A percentile compares a stretch with the other conserved stretches of the same genome.
phyloP scores from a whole-genome alignment of 2,888 invertebrate species.

The Actias luna region DNA sequence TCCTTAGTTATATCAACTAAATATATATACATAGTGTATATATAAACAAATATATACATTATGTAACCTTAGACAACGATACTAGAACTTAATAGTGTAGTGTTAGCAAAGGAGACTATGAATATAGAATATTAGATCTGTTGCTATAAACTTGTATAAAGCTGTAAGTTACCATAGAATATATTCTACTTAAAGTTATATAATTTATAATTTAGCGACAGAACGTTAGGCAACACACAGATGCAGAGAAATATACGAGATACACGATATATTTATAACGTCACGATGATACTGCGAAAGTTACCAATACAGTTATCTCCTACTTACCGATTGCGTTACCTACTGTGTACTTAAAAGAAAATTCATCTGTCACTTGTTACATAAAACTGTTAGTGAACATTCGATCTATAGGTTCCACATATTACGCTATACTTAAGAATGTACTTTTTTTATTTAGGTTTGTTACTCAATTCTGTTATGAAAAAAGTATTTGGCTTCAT shows the following conservation, averaged over 20 bases:
- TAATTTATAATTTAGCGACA: conserved; percentile 51
- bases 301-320: conserved; percentile 13
- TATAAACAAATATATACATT: no score
- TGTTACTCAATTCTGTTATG: neutral
- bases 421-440: neutral
- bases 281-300: conserved; percentile 40
- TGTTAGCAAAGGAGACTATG: no score
- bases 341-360: conserved; percentile 15
- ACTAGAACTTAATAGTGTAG: no score
- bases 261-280: conserved; percentile 61
- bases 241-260: conserved; percentile 52
- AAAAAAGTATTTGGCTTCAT: neutral
- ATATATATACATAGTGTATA: no score
- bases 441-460: neutral
- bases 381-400: conserved; percentile 17
- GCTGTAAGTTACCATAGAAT: neutral
- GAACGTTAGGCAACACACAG: conserved; percentile 55
- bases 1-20: no score
- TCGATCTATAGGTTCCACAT: neutral
- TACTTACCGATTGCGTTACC: conserved; percentile 12
- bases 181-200: conserved; percentile 43
- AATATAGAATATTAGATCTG: neutral
- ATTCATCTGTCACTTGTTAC: conserved; percentile 10
- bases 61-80: no score
- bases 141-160: neutral